Conservation (phyloP, 2,888 invertebrate genomes). For the Cabera pusaria region DNA sequence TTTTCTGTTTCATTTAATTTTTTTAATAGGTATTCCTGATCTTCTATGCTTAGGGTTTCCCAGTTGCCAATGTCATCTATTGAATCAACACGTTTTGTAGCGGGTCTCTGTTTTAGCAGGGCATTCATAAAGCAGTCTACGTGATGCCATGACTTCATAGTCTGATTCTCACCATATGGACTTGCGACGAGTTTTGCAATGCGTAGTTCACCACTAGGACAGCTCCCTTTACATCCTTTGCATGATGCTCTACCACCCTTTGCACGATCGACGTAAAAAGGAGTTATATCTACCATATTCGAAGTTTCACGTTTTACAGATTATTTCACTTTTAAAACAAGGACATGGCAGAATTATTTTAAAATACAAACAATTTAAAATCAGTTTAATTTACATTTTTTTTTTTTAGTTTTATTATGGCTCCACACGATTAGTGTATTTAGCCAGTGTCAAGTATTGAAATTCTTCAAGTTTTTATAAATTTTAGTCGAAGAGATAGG, state of each 20-base stretch:
- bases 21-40: conserved; percentile 85
- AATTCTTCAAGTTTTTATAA: too few species aligned
- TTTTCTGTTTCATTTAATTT: conserved; percentile 86
- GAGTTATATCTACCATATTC: conserved; percentile 39
- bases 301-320: too few species aligned
- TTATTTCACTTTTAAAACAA: too few species aligned
- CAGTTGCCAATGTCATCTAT: conserved; percentile 92
- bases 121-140: conserved; percentile 90
- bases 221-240: conserved; percentile 93
- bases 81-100: conserved; percentile 91
- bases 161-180: conserved; percentile 87
- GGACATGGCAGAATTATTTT: too few species aligned
- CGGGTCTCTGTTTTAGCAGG: conserved; percentile 89
- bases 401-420: too few species aligned
- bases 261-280: conserved; percentile 90
- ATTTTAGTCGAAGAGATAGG: too few species aligned
- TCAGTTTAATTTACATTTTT: too few species aligned
- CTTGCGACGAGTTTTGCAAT: conserved; percentile 91
- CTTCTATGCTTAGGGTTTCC: conserved; percentile 85
- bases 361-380: too few species aligned
- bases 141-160: conserved; percentile 95
- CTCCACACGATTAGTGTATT: too few species aligned
- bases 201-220: conserved; percentile 87
- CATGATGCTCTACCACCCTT: conserved; percentile 92
- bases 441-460: too few species aligned